Conservation (phyloP, 2,888 invertebrate species). For the Girardia tigrina region DNA sequence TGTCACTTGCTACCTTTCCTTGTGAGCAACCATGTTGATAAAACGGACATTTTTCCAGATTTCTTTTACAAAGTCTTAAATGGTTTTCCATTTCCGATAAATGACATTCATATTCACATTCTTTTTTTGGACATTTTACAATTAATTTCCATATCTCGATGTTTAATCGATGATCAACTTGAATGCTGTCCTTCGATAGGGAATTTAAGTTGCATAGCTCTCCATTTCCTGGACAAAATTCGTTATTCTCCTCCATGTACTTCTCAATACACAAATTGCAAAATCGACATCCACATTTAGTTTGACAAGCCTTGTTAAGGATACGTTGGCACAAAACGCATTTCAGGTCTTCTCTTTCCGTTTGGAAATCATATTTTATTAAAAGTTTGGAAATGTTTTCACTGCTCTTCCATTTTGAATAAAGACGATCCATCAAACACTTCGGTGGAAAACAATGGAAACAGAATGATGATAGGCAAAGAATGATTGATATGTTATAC, state of each 20-base stretch:
- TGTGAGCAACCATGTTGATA: background rate
- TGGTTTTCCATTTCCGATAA: background rate
- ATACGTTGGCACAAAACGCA: constrained; percentile 1
- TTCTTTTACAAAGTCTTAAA: background rate
- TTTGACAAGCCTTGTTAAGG: background rate
- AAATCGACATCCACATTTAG: background rate
- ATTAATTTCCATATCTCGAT: background rate
- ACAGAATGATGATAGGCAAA: too few species aligned
- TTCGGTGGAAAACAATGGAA: too few species aligned
- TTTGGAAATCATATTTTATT: background rate
- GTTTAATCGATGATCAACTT: background rate
- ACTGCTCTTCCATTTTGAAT: too few species aligned
- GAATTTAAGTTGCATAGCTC: background rate
- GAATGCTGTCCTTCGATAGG: background rate
- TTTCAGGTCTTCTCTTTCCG: background rate
- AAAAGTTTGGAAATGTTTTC: background rate
- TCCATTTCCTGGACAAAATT: background rate
- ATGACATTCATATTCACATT: background rate
- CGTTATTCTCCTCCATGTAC: background rate
- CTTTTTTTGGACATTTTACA: background rate
- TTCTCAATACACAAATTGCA: background rate
- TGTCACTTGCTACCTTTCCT: background rate
- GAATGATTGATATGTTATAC: too few species aligned
- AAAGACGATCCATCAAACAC: too few species aligned
- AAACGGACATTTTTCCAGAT: background rate